Evolutionary conservation across 2,113 vertebrate genomes (phyloP), one percentile per base, ranked within the genome.

Genomic region (Rousettus leschenaultii): DNA sequence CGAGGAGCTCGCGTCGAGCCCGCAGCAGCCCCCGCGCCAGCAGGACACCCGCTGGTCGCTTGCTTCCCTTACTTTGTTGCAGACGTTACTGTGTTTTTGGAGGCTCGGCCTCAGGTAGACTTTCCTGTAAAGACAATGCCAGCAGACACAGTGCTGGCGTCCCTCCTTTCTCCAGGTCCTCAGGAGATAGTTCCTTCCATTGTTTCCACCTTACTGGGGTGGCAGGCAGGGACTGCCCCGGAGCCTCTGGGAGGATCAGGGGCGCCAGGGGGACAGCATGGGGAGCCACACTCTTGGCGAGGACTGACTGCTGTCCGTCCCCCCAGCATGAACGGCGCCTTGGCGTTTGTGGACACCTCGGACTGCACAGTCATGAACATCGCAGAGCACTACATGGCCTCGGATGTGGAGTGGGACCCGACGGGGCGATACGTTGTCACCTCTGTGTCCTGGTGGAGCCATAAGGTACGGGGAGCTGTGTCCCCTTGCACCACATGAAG

Each of bases 321-420:
- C 94, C 83, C 9, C 98, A 99, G 99, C 97, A 99, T 99, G 99
- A 99, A 99, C 0, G 99, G 99, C 70, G 99, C 99, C 94, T 99
- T 99, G 74, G 99, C 99, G 0, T 99, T 99, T 83, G 99, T 99
- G 9, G 99, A 99, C 98, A 99, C 99, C 0, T 99, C 99, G 0
- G 99, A 99, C 98, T 99, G 99, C 98, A 99, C 99, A 30, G 98
- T 99, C 99, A 99, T 99, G 99, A 99, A 99, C 97, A 99, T 99
- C 26, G 99, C 99, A 0, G 99, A 99, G 93, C 99, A 99, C 97
- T 99, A 99, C 97, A 99, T 99, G 97, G 99, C 99, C 51, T 99
- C 99, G 0, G 99, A 99, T 0, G 99, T 99, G 16, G 99, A 99
- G 85, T 99, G 99, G 99, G 99, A 99, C 94, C 99, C 99, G 0